Evolutionary conservation across 1,140 invertebrate species (phyloP).

Genomic region (Plutomurus gul): DNA sequence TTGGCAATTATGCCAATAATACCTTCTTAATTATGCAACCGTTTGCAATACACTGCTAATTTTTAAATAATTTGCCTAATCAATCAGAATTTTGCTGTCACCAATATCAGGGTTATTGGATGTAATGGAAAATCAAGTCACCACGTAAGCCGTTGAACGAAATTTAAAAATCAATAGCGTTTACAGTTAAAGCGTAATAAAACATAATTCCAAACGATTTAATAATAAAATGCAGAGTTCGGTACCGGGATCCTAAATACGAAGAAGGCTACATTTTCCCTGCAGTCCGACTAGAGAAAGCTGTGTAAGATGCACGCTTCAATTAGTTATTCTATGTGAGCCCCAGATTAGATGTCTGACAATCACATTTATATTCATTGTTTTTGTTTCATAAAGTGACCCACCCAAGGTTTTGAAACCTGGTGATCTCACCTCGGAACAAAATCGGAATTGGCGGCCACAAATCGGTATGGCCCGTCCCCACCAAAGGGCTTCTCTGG

Average conservation of each 20-base stretch:
- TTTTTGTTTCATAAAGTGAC: conserved; percentile 57
- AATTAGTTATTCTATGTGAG: too few relatives aligned
- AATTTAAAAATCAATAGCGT: conserved; percentile 6
- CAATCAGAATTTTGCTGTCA: conserved; percentile 66
- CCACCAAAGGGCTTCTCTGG: conserved; percentile 66
- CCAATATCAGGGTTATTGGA: conserved; percentile 70
- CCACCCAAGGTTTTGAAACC: conserved; percentile 80
- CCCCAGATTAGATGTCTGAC: too few relatives aligned
- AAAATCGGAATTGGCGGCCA: conserved; percentile 68
- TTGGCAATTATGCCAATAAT: too few relatives aligned
- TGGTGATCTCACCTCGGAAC: conserved; percentile 70
- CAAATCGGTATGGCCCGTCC: conserved; percentile 72
- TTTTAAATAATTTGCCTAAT: not conserved
- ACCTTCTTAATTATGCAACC: too few relatives aligned
- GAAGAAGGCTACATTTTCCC: conserved; percentile 75
- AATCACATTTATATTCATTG: not conserved
- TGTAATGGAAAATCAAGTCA: conserved; percentile 62
- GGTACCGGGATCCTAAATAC: conserved; percentile 82
- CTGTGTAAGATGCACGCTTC: conserved; percentile 59
- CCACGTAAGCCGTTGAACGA: conserved; percentile 58
- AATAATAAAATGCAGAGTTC: conserved; percentile 66
- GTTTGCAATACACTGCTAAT: not conserved
- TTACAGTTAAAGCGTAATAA: not conserved
- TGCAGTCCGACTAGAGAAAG: conserved; percentile 69
- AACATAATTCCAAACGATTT: not conserved